A percentile compares a stretch with the other conserved stretches of the same genome.
phyloP scores from a whole-genome alignment of 2,113 vertebrate genomes.

The Lates calcarifer region DNA sequence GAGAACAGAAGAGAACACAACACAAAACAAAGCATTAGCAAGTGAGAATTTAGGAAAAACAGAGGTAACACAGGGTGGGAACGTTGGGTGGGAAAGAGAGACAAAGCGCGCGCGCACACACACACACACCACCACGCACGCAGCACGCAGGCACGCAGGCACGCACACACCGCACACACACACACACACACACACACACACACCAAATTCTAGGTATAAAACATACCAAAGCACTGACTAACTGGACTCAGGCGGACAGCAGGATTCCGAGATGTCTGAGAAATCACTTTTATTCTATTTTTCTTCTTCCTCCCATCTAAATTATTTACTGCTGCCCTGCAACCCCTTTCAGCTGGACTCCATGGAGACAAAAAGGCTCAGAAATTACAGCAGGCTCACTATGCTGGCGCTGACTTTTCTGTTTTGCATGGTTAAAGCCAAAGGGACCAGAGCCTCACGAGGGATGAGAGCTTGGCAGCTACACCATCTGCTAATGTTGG shows the following conservation, averaged over 20 bases:
- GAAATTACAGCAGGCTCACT: slow-evolving; percentile 61
- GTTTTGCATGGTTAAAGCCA: slow-evolving; percentile 32
- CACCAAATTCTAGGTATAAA: slow-evolving; percentile 36
- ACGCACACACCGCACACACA: too few species aligned
- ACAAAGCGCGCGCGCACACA: background rate
- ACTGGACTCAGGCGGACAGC: slow-evolving; percentile 57
- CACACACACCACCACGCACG: slow-evolving; percentile 9
- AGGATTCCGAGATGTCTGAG: slow-evolving; percentile 61
- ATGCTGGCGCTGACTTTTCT: slow-evolving; percentile 69
- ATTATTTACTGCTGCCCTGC: slow-evolving; percentile 87
- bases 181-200: slow-evolving; percentile 12
- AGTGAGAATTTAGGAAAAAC: slow-evolving; percentile 1
- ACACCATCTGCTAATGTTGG: slow-evolving; percentile 33
- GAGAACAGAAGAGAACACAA: slow-evolving; percentile 48
- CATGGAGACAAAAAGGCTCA: slow-evolving; percentile 69
- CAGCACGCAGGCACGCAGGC: too few species aligned
- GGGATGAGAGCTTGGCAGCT: slow-evolving; percentile 31
- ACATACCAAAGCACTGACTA: slow-evolving; percentile 63
- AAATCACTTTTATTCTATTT: slow-evolving; percentile 67
- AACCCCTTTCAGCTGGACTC: slow-evolving; percentile 84
- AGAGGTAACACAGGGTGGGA: slow-evolving; percentile 4
- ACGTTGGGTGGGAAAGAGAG: background rate
- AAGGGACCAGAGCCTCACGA: slow-evolving; percentile 34
- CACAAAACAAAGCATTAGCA: slow-evolving; percentile 24
- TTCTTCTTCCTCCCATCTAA: slow-evolving; percentile 59